Evolutionary conservation across 2,797 vertebrate species (phyloP), one percentile per base, ranked within the genome.

Genomic region (Myotis myotis): DNA sequence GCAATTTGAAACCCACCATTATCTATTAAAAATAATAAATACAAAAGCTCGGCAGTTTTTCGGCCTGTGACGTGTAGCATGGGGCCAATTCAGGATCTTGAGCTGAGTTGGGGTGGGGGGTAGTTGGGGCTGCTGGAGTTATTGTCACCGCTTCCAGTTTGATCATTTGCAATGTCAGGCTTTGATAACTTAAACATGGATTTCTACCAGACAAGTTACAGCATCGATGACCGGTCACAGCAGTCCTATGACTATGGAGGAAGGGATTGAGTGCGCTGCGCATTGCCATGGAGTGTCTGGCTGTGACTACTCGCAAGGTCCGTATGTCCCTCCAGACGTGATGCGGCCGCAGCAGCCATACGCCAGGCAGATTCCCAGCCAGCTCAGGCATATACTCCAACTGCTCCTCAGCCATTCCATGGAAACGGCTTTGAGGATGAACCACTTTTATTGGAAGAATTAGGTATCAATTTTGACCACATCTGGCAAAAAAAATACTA

Each of bases 401-500:
- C 98, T 10, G 89, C 98, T 2, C 91, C 99, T 95, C 99, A 99
- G 87, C 98, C 99, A 41, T 98, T 99, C 96, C 99, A 99, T 95
- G 98, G 99, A 93, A 99, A 98, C 97, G 98, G 97, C 97, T 99
- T 99, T 44, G 99, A 99, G 81, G 99, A 99, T 15, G 99, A 99
- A 90, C 99, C 99, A 0, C 99, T 99, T 0, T 98, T 99, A 68
- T 95, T 99, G 97, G 99, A 99, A 99, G 99, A 99, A 97, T 96
- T 99, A 97, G 99, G 99, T 92, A 99, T 99, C 97, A 99, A 99
- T 97, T 99, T 99, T 80, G 99, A 99, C 98, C 99, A 99, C 98
- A 99, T 99, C 98, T 99, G 99, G 99, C 99, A 99, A 98, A 99
- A n/a, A 99, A 98, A 57, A 51, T 4, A 57, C 55, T 25, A 57